Base-by-base conservation (phyloP, 2,113 vertebrate genomes). In the Myodes glareolus region DNA sequence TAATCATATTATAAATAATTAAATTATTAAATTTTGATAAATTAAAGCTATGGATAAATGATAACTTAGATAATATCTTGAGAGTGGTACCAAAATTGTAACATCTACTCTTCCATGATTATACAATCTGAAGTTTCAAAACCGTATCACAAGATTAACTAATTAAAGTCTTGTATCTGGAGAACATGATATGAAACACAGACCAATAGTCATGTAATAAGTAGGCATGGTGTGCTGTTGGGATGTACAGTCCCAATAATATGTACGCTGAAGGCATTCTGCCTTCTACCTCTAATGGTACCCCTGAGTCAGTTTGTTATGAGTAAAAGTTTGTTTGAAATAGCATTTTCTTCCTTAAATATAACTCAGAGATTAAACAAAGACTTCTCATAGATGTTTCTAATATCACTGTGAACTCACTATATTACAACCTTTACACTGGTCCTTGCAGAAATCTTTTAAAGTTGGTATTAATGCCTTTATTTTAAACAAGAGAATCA, bases 1-100 rank as follows among this genome's bases (percentile, higher is more conserved):
- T 1, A 63, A 50, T 75, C 91, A 29, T 55, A 92, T 76, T 91
- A 87, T 77, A 92, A 96, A 94, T 75, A 89, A 88, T n/a, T 96
- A 67, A 96, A 84, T 80, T 47, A 81, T 81, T 75, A 94, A 86
- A 90, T 31, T 39, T 21, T 9, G 33, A 29, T 76, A 78, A 81
- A 81, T 92, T 3, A 65, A 29, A 65, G 63, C 27, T 65, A 65
- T 65, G 63, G 63, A 65, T 58, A 58, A 58, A 19, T 58, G 27
- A 27, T 88, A 85, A 7, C 10, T 94, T n/a, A 52, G 14, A 73
- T 55, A 36, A 77, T 72, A 89, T 86, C 67, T 73, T 63, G 36
- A 94, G 70, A 78, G 7, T 95, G 31, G 52, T 85, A 27, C 5
- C 96, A 31, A 67, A 92, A 85, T 58, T 47, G 77, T 91, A 95